A percentile compares a stretch with the other conserved stretches of the same genome.
Evolutionary conservation across 1,140 invertebrate genomes (phyloP).

Genomic region (Plectrocnemia conspersa): DNA sequence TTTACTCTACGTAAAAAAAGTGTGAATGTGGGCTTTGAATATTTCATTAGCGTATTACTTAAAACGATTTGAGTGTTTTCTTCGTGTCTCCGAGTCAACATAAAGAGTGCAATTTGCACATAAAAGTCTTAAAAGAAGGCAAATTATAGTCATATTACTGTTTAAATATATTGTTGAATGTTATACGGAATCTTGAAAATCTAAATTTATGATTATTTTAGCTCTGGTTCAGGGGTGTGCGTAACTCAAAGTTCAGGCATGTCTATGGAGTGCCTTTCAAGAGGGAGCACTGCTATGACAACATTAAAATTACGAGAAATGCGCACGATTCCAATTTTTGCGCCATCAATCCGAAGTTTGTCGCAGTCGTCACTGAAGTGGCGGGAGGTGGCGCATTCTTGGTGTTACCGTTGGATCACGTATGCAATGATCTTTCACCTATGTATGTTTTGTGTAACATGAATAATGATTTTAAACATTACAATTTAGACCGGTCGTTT

Average conservation of each 20-base stretch:
- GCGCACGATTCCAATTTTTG: slow-evolving; percentile 90
- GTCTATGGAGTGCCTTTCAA: slow-evolving; percentile 86
- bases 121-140: no score
- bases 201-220: no score
- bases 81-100: no score
- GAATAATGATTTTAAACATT: slow-evolving; percentile 1
- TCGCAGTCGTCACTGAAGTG: slow-evolving; percentile 90
- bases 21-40: no score
- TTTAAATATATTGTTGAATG: no score
- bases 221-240: slow-evolving; percentile 78
- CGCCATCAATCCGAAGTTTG: slow-evolving; percentile 90
- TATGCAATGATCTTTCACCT: slow-evolving; percentile 41
- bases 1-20: no score
- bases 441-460: not conserved
- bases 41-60: no score
- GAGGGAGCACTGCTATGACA: slow-evolving; percentile 86
- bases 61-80: no score
- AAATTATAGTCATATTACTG: no score
- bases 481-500: slow-evolving; percentile 62
- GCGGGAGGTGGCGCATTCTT: slow-evolving; percentile 91
- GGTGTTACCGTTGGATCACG: slow-evolving; percentile 83
- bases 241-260: slow-evolving; percentile 88
- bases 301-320: slow-evolving; percentile 88
- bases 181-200: no score
- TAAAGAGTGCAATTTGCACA: no score